Conservation (phyloP, 1,140 invertebrate species). For the Brachionus sp. region DNA sequence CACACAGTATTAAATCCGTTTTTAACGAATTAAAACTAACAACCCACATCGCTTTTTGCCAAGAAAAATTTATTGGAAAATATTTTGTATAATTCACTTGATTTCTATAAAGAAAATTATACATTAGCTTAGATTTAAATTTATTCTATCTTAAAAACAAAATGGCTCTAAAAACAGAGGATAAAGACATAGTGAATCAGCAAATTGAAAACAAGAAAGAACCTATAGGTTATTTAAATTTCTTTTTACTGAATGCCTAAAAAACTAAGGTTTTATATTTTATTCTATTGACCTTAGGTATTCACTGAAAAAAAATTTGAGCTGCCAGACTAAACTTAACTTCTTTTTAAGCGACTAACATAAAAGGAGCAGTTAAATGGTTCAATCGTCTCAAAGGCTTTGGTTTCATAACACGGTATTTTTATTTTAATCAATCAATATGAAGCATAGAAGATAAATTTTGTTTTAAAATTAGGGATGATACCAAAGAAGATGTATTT, state of each 20-base stretch:
- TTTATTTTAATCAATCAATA: neutral
- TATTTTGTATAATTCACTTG: neutral
- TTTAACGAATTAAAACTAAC: neutral
- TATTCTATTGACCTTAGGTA: neutral
- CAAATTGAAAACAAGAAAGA: neutral
- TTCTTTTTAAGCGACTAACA: conserved; percentile 3
- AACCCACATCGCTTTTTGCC: neutral
- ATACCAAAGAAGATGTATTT: conserved; percentile 38
- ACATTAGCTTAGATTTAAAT: neutral
- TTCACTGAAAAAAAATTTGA: neutral
- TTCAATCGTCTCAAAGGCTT: conserved; percentile 43
- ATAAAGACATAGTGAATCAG: neutral
- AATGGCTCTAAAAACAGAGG: conserved; percentile 2
- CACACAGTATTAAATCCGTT: neutral
- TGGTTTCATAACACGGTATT: conserved; percentile 38
- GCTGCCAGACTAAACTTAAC: neutral
- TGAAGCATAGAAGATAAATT: neutral
- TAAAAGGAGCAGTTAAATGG: conserved; percentile 45
- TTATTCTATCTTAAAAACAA: neutral
- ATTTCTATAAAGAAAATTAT: neutral
- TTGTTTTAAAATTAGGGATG: conserved; percentile 1
- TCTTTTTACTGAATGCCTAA: neutral
- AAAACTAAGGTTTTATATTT: neutral
- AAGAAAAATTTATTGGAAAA: neutral
- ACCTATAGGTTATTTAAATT: neutral